Conservation (phyloP, 2,113 vertebrate genomes). For the Ctenodactylus gundi region DNA sequence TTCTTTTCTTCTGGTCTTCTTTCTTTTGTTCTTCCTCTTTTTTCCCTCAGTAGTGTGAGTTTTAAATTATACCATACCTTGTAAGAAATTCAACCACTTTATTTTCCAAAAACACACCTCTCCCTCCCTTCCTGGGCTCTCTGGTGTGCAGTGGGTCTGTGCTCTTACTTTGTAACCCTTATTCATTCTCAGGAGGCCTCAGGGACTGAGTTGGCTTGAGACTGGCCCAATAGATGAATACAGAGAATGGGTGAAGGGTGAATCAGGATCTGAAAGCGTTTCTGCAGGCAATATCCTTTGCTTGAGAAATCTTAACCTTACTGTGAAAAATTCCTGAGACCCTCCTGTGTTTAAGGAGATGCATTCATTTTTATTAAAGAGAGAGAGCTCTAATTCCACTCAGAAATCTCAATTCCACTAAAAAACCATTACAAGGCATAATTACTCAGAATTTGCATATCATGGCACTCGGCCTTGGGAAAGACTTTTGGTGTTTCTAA, state of each 20-base stretch:
- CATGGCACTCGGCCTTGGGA: background rate
- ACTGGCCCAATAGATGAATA: background rate
- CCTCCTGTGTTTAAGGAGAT: background rate
- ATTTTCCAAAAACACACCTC: background rate
- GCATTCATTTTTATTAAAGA: background rate
- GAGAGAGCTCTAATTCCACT: background rate
- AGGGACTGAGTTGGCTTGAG: background rate
- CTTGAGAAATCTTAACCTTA: background rate
- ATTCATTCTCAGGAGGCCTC: background rate
- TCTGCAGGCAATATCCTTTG: background rate
- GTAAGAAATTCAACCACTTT: background rate
- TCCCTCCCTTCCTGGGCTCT: too few species aligned
- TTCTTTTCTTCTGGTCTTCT: background rate
- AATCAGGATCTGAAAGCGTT: background rate
- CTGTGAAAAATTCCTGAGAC: background rate
- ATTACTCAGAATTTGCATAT: background rate
- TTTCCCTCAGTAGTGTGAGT: too few species aligned
- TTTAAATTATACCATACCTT: background rate
- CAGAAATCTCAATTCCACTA: background rate
- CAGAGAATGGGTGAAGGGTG: background rate
- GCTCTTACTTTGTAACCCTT: background rate
- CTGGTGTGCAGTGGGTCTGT: background rate
- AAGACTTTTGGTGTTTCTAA: background rate
- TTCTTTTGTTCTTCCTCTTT: background rate
- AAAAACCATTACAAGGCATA: background rate